phyloP scores from a whole-genome alignment of 2,888 invertebrate species.

The Eurytoma adleriae region DNA sequence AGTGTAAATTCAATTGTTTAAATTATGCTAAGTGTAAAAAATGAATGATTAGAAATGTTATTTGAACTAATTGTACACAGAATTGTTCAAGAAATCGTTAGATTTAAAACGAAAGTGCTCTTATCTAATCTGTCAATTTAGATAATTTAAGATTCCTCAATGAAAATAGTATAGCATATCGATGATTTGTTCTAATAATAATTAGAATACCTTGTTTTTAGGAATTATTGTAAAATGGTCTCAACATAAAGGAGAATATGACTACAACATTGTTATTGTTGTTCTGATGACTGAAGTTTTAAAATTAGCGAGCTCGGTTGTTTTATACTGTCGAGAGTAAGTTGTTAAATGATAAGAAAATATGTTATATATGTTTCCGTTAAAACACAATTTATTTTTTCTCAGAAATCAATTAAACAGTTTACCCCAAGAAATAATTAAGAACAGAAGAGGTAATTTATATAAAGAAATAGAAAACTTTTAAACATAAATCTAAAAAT shows the following conservation, averaged over 20 bases:
- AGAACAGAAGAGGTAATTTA: conserved; percentile 68
- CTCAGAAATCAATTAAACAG: conserved; percentile 46
- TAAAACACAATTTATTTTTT: conserved; percentile 39
- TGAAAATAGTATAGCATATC: no score
- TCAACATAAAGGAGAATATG: conserved; percentile 89
- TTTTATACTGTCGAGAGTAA: conserved; percentile 85
- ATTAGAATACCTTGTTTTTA: conserved; percentile 73
- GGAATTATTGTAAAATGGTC: conserved; percentile 95
- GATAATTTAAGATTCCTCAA: not conserved
- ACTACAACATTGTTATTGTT: conserved; percentile 91
- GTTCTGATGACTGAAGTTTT: conserved; percentile 92
- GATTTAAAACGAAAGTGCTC: not conserved
- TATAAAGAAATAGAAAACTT: not conserved
- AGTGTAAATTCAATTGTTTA: no score
- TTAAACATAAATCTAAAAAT: not conserved
- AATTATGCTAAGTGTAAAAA: no score
- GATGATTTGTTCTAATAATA: no score
- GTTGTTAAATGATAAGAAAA: conserved; percentile 62
- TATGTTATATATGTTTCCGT: conserved; percentile 12
- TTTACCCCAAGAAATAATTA: conserved; percentile 63
- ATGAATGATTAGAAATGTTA: no score
- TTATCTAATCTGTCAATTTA: conserved; percentile 29
- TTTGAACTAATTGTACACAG: no score
- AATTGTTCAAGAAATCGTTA: no score
- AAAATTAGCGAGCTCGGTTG: conserved; percentile 86